A percentile compares a stretch with the other conserved stretches of the same genome.
Conservation (phyloP, 1,140 invertebrate genomes). For the Papilio machaon region DNA sequence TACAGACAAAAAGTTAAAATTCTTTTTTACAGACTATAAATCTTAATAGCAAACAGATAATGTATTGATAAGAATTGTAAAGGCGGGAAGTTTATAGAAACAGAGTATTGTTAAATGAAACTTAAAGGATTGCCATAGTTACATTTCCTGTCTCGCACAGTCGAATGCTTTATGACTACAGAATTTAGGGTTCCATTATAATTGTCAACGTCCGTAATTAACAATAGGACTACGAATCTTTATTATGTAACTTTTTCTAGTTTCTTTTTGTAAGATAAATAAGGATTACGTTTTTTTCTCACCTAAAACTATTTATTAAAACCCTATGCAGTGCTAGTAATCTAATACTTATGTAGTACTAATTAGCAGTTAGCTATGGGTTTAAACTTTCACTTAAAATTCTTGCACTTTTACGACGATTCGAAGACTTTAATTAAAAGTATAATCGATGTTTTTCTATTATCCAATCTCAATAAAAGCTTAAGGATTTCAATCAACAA, state of each 20-base stretch:
- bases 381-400: background rate
- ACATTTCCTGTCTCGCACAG: background rate
- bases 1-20: background rate
- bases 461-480: background rate
- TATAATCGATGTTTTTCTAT: background rate
- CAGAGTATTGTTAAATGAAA: background rate
- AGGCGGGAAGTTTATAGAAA: background rate
- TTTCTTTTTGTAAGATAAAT: too few species aligned
- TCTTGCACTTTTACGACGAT: background rate
- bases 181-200: too few species aligned
- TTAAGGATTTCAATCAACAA: background rate
- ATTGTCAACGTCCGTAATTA: too few species aligned
- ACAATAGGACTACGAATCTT: too few species aligned
- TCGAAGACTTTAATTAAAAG: background rate
- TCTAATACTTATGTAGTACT: background rate
- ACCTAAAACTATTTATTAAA: background rate
- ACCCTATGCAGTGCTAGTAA: background rate
- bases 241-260: too few species aligned
- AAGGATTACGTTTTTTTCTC: background rate
- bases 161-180: too few species aligned
- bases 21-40: background rate
- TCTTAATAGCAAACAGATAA: background rate
- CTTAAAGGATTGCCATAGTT: background rate
- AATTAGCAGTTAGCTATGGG: background rate
- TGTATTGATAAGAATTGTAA: background rate